Percentiles rank a stretch among this genome's conserved stretches.
Conservation (phyloP, 2,888 invertebrate genomes). For the Sceliomorpha sp. region DNA sequence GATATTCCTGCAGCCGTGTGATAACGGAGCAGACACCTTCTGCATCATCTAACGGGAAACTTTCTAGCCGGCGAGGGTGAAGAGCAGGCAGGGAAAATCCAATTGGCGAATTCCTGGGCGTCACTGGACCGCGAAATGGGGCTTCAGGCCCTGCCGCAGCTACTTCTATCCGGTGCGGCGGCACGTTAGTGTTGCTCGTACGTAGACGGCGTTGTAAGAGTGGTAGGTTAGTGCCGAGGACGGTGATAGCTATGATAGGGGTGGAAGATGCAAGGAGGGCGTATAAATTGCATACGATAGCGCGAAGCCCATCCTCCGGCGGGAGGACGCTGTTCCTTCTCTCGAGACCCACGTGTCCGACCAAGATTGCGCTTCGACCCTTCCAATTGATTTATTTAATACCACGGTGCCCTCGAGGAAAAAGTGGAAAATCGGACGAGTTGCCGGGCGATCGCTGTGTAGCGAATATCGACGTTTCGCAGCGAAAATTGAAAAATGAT, state of each 20-base stretch:
- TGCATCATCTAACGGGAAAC: constrained; percentile 74
- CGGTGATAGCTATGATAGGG: constrained; percentile 61
- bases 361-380: constrained; percentile 68
- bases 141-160: constrained; percentile 72
- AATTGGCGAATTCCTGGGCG: constrained; percentile 78
- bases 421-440: constrained; percentile 30
- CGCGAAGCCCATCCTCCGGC: constrained; percentile 57
- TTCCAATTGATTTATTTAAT: constrained; percentile 71
- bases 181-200: constrained; percentile 41
- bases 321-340: constrained; percentile 40
- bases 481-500: constrained; percentile 23
- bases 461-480: not conserved
- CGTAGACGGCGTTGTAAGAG: constrained; percentile 33
- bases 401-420: constrained; percentile 39
- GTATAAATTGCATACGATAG: constrained; percentile 77
- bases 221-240: constrained; percentile 64
- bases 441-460: not conserved
- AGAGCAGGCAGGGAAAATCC: constrained; percentile 77
- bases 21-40: constrained; percentile 69
- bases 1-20: constrained; percentile 58
- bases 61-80: constrained; percentile 65
- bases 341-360: constrained; percentile 62
- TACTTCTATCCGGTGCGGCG: constrained; percentile 63
- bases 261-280: constrained; percentile 68
- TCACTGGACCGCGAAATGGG: constrained; percentile 79